Conservation (phyloP, 1,140 invertebrate species). For the Xylocopa sonorina region DNA sequence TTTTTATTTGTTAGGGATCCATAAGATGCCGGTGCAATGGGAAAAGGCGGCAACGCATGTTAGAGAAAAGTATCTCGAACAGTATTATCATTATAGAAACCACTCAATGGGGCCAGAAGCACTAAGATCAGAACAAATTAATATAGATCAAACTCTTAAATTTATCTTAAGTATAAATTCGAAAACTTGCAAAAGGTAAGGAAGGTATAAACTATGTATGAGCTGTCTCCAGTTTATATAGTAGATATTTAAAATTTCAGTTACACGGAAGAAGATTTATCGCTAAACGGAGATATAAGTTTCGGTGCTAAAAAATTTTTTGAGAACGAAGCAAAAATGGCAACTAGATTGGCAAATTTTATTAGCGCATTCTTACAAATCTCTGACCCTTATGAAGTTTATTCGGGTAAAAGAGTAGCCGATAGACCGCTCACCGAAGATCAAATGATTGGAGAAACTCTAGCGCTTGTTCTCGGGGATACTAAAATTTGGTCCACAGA, state of each 20-base stretch:
- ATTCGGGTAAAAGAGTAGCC: slow-evolving; percentile 93
- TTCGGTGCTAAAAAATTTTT: slow-evolving; percentile 94
- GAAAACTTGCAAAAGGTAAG: slow-evolving; percentile 87
- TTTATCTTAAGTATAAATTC: slow-evolving; percentile 89
- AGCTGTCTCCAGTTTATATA: too few species aligned
- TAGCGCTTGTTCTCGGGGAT: slow-evolving; percentile 95
- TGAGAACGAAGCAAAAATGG: slow-evolving; percentile 97
- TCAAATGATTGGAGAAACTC: slow-evolving; percentile 96
- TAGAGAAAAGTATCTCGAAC: slow-evolving; percentile 88
- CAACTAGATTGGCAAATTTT: slow-evolving; percentile 96
- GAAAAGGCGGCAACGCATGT: slow-evolving; percentile 86
- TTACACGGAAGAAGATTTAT: slow-evolving; percentile 88
- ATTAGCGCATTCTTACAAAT: slow-evolving; percentile 96
- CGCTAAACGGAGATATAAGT: slow-evolving; percentile 91
- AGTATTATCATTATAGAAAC: slow-evolving; percentile 88
- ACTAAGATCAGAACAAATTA: slow-evolving; percentile 85
- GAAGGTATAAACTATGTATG: too few species aligned
- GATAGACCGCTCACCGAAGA: slow-evolving; percentile 95
- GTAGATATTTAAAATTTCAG: slow-evolving; percentile 76
- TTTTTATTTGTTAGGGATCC: slow-evolving; percentile 85
- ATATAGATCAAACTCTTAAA: slow-evolving; percentile 89
- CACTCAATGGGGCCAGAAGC: slow-evolving; percentile 85
- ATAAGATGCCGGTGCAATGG: slow-evolving; percentile 91
- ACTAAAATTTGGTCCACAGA: slow-evolving; percentile 95
- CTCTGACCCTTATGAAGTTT: slow-evolving; percentile 96